Evolutionary conservation across 2,797 vertebrate genomes (phyloP), one percentile per base, ranked within the genome.

Genomic region (Spatula clypeata): DNA sequence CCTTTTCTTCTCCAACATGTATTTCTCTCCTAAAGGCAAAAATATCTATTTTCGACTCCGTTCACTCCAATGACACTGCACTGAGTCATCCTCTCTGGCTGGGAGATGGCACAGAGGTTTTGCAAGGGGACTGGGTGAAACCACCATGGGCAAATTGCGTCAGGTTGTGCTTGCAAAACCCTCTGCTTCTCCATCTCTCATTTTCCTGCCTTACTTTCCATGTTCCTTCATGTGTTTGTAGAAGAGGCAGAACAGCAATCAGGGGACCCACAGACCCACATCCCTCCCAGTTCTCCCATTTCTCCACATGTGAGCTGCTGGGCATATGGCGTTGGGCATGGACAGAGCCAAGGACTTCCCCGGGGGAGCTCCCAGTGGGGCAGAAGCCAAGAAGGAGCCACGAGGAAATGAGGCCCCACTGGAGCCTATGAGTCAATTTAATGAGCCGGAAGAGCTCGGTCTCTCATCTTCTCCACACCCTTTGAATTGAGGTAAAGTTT

Each of bases 41-140:
- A 14, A 2, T 2, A 5, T 4, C 47, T 26, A 15, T 77, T 27
- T 36, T 12, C 67, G 47, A 17, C n/a, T 31, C 32, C 53, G 53
- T 19, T 36, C 26, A 61, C 36, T n/a, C 42, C 51, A n/a, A 62
- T 85, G 93, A 85, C 5, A 4, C n/a, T 32, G 11, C 7, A 4
- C 2, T 89, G 94, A 97, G 91, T 94, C 96, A 96, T 11, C 74
- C 45, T 26, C 76, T 13, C 9, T 1, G 0, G 49, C 53, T 75
- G 42, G 44, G 20, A 72, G 61, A 40, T 27, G 79, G 66, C 83
- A 81, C 49, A 1, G 32, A 31, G 69, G 58, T 90, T 38, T 60
- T 71, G 90, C 82, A 91, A 90, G 74, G 49, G 66, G 58, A 3
- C 19, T 3, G 3, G 23, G 18, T 44, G 91, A 96, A 94, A 94